These are phyloP conservation scores for Panagrolaimus sp. DNA, from an alignment of 1,140 invertebrate genomes.

Conservation along the genomic window DNA sequence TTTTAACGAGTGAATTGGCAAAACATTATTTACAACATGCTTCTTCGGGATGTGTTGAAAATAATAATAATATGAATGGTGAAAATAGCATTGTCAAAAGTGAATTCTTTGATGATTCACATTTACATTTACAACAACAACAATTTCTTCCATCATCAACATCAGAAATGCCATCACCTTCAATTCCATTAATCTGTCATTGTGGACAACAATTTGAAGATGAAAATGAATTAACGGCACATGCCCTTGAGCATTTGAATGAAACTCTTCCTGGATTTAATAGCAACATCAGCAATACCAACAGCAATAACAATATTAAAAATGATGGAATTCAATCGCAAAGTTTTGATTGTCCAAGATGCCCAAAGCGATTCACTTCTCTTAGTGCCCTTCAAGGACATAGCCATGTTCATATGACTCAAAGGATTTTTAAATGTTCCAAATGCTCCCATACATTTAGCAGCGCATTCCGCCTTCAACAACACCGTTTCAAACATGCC, in stretches of 20 bases:
- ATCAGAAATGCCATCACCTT: not conserved
- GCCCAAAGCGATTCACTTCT: constrained; percentile 25
- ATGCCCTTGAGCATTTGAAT: constrained; percentile 35
- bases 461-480: constrained; percentile 11
- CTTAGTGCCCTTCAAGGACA: constrained; percentile 28
- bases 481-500: constrained; percentile 24
- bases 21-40: constrained; percentile 14
- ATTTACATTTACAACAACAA: not conserved
- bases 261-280: constrained; percentile 16
- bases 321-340: not conserved
- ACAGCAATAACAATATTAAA: not conserved
- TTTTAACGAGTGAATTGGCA: not conserved
- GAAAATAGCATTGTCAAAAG: not conserved
- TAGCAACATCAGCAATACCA: not conserved
- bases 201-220: constrained; percentile 40
- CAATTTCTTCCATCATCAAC: constrained; percentile 1
- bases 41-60: constrained; percentile 12
- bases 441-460: constrained; percentile 22
- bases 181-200: constrained; percentile 16
- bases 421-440: constrained; percentile 20
- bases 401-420: constrained; percentile 21
- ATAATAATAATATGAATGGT: not conserved
- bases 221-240: constrained; percentile 19
- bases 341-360: constrained; percentile 29
- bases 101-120: not conserved